Base-by-base conservation (phyloP, 2,888 invertebrate genomes). In the Drosophila nr. perissopoda region DNA sequence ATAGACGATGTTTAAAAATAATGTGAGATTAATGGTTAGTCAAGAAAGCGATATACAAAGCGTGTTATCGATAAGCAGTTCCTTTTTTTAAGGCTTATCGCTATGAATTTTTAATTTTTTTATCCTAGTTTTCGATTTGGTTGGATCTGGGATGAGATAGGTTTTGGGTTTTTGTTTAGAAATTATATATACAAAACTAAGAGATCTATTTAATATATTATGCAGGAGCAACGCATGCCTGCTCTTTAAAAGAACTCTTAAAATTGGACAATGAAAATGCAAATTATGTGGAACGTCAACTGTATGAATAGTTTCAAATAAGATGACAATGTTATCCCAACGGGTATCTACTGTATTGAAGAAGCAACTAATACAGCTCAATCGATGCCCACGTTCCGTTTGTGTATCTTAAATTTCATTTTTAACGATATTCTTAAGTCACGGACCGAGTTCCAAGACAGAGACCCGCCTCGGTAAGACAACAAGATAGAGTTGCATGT, bases 401-500 rank as follows among this genome's bases (percentile, higher is more conserved):
- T 21, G 33, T 54, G 34, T 63, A 57, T 57, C 10, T 56, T 56
- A 40, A 56, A 56, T 68, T 42, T 56, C 31, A 33, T 45, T 58
- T 45, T 16, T 36, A 25, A 53, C 34, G 56, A 61, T 56, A 38
- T 40, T 40, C 51, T 68, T 33, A 36, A 60, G 13, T 10, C 42
- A 40, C 21, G 34, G 31, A 31, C 45, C 38, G 33, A 40, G 54
- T 31, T 42, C 21, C 49, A 61, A 58, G 45, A 33, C 27, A 54
- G 42, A 68, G 59, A 25, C 36, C 31, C 16, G 31, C 21, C 57
- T 11, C 7, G 5, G 42, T 31, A 16, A 29, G 40, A 40, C 38
- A 56, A 57, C 21, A 21, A 38, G 49, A 70, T 73, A 61, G 78
- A 76, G 68, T 68, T 73, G 78, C 56, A 69, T 56, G 36, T 38